Evolutionary conservation across 2,113 vertebrate species (phyloP).

Genomic region (Rhinichthys klamathensis): DNA sequence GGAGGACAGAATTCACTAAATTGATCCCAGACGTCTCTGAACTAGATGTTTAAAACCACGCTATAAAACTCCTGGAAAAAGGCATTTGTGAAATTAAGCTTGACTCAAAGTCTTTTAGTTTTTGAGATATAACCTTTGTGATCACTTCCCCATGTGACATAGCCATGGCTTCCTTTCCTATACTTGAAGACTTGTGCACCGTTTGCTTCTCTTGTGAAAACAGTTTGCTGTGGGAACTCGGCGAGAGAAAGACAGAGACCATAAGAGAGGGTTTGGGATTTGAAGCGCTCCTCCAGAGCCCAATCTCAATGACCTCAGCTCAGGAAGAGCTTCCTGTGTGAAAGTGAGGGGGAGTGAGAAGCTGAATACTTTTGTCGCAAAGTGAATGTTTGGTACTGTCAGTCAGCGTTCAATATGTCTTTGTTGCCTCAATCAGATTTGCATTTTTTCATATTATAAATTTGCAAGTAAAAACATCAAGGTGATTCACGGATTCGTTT

Average conservation of each 20-base stretch:
- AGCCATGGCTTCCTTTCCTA: background rate
- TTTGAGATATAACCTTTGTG: background rate
- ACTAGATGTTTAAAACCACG: background rate
- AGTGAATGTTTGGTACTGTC: constrained; percentile 29
- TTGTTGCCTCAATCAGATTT: background rate
- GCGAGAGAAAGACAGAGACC: background rate
- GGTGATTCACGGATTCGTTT: background rate
- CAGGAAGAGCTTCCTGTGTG: constrained; percentile 67
- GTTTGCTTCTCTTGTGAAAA: constrained; percentile 14
- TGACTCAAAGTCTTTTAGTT: background rate
- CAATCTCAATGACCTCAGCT: constrained; percentile 56
- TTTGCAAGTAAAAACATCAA: constrained; percentile 8
- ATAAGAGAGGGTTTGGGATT: constrained; percentile 24
- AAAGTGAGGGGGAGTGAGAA: constrained; percentile 71
- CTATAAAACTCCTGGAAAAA: background rate
- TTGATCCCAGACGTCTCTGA: background rate
- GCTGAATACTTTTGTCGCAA: background rate
- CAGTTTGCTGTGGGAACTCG: constrained; percentile 29
- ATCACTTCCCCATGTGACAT: background rate
- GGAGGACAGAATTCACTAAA: background rate
- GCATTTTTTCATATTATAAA: background rate
- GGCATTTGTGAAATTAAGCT: background rate
- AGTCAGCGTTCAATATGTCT: background rate
- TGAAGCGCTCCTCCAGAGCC: constrained; percentile 48
- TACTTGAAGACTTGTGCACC: background rate